A percentile compares a stretch with the other conserved stretches of the same genome.
Conservation (phyloP, 2,888 invertebrate genomes). For the Eudasyphora cyanicolor region DNA sequence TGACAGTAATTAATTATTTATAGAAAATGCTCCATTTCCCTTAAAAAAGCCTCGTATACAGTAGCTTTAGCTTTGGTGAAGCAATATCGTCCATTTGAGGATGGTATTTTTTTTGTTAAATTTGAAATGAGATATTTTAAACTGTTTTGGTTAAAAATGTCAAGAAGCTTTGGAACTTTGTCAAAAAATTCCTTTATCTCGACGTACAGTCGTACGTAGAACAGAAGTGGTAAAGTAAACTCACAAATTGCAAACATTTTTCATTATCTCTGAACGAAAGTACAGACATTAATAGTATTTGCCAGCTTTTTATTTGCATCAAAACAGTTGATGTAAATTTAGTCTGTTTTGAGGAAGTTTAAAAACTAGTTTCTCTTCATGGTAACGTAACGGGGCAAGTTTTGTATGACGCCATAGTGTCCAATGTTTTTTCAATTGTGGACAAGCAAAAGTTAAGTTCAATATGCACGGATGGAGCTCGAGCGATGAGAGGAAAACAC, state of each 20-base stretch:
- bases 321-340: slow-evolving; percentile 53
- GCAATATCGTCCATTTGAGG: slow-evolving; percentile 26
- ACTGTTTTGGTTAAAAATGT: not conserved
- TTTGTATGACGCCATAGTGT: slow-evolving; percentile 31
- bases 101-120: slow-evolving; percentile 31
- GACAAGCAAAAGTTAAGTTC: slow-evolving; percentile 30
- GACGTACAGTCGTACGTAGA: not conserved
- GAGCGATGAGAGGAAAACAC: slow-evolving; percentile 32
- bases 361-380: slow-evolving; percentile 17
- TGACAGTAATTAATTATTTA: too few species aligned
- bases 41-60: not conserved
- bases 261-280: not conserved
- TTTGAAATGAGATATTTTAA: slow-evolving; percentile 21
- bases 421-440: not conserved
- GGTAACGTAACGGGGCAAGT: slow-evolving; percentile 16
- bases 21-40: too few species aligned
- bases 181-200: slow-evolving; percentile 17
- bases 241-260: not conserved
- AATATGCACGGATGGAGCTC: too few species aligned
- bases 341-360: not conserved
- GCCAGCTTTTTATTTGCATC: slow-evolving; percentile 40
- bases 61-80: not conserved
- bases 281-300: too few species aligned
- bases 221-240: slow-evolving; percentile 1
- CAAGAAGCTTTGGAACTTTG: slow-evolving; percentile 10